Conservation (phyloP, 2,113 vertebrate genomes). For the Asarcornis scutulata region DNA sequence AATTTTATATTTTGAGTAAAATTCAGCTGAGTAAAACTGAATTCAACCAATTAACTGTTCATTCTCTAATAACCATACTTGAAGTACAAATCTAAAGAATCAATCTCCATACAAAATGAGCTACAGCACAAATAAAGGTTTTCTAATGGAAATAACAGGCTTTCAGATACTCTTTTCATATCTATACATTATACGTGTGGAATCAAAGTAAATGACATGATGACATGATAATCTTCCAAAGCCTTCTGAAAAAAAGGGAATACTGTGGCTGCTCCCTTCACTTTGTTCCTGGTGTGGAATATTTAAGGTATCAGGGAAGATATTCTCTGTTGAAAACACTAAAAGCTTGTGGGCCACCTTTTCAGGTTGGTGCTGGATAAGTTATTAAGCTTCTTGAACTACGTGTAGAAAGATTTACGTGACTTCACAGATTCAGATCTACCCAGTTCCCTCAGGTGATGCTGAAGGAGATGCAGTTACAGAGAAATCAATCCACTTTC, state of each 20-base stretch:
- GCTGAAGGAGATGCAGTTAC: background rate
- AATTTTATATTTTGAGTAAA: background rate
- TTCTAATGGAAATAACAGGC: background rate
- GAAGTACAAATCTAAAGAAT: background rate
- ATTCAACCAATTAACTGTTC: background rate
- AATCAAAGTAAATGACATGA: background rate
- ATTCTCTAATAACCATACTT: background rate
- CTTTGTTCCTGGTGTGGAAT: background rate
- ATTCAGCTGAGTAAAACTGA: background rate
- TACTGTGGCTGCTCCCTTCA: background rate
- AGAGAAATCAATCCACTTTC: background rate
- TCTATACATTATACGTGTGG: background rate
- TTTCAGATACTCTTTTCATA: background rate
- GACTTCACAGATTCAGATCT: background rate
- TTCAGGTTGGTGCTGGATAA: background rate
- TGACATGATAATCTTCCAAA: background rate
- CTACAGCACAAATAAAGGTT: background rate
- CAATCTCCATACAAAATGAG: slow-evolving; percentile 11
- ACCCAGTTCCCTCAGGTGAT: background rate
- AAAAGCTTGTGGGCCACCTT: background rate
- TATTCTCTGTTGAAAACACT: background rate
- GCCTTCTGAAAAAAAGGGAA: background rate
- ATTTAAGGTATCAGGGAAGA: background rate
- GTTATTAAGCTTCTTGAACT: background rate
- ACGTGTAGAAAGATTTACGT: background rate